Evolutionary conservation across 2,888 invertebrate genomes (phyloP).

Genomic region (Artemia sinica): DNA sequence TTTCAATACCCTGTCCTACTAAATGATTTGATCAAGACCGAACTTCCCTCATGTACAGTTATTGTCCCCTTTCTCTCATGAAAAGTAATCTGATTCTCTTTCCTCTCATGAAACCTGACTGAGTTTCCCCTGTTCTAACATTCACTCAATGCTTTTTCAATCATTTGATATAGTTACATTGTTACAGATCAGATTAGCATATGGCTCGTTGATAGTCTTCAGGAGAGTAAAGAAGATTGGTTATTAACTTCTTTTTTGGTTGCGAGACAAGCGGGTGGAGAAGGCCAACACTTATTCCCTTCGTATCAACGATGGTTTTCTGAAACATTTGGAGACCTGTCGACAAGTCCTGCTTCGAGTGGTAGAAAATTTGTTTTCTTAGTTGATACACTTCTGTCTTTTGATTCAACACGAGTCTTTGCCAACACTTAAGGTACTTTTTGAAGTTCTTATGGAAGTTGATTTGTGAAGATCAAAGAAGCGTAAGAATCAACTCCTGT

Average conservation of each 20-base stretch:
- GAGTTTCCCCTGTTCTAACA: no score
- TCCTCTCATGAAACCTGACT: no score
- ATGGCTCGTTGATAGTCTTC: background rate
- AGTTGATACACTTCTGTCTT: background rate
- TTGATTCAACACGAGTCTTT: background rate
- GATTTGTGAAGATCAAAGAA: no score
- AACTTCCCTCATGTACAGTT: no score
- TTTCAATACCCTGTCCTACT: no score
- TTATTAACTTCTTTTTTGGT: background rate
- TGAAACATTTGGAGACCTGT: constrained; percentile 6
- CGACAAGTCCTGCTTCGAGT: background rate
- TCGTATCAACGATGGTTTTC: background rate
- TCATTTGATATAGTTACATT: no score
- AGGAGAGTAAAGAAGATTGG: background rate
- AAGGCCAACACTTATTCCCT: background rate
- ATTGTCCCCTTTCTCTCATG: no score
- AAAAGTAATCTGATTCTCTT: no score
- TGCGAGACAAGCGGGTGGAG: background rate
- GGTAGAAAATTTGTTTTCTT: background rate
- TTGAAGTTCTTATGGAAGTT: no score
- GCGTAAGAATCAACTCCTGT: no score
- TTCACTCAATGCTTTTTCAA: no score
- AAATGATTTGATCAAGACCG: no score
- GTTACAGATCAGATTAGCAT: background rate
- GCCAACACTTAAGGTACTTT: background rate